A percentile compares a stretch with the other conserved stretches of the same genome.
These are phyloP conservation scores for Hanleya hanleyi DNA, from an alignment of 2,888 invertebrate genomes.

Conservation along the genomic window DNA sequence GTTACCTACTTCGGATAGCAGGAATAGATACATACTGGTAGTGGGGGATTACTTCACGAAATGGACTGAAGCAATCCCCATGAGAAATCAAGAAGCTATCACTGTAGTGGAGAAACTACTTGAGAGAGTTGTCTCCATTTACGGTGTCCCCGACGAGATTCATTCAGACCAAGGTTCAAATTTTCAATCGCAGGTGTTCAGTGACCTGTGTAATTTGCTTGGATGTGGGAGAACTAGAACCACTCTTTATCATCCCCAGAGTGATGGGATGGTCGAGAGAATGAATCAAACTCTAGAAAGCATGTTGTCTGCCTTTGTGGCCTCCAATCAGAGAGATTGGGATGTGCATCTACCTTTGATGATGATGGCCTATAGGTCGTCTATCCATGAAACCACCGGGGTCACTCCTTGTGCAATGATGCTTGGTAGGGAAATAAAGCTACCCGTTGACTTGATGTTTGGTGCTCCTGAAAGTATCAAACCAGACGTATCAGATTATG, in stretches of 20 bases:
- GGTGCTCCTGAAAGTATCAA: neutral
- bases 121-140: constrained; percentile 24
- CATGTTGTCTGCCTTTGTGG: constrained; percentile 29
- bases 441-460: constrained; percentile 7
- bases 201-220: constrained; percentile 33
- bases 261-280: constrained; percentile 33
- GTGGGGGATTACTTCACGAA: constrained; percentile 23
- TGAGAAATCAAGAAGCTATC: constrained; percentile 34
- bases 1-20: constrained; percentile 18
- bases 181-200: constrained; percentile 33
- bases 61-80: constrained; percentile 21
- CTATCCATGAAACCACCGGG: constrained; percentile 9
- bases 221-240: constrained; percentile 34
- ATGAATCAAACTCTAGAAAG: constrained; percentile 24
- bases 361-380: neutral
- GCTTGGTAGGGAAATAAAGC: constrained; percentile 7
- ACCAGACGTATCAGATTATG: constrained; percentile 1
- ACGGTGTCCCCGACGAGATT: constrained; percentile 33
- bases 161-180: constrained; percentile 40
- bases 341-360: neutral
- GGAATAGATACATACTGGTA: constrained; percentile 32
- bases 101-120: constrained; percentile 33
- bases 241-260: constrained; percentile 28
- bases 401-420: neutral
- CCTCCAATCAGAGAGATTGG: constrained; percentile 21